These are phyloP conservation scores for Entelurus aequoreus DNA, from an alignment of 2,113 vertebrate genomes.

Conservation along the genomic window DNA sequence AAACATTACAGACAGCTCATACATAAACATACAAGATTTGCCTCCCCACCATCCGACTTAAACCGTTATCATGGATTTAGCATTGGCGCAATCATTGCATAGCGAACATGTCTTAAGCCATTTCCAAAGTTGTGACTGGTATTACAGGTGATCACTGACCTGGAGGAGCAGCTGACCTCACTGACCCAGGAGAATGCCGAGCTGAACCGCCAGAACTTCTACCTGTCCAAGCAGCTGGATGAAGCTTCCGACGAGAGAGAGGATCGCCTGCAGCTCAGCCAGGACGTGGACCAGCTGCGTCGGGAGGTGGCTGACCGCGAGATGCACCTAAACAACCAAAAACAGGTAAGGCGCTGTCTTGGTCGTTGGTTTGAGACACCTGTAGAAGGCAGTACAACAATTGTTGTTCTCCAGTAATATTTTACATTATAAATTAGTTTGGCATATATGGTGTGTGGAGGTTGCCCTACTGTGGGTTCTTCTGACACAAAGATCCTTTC, in stretches of 20 bases:
- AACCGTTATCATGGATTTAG: background rate
- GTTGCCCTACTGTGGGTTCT: too few relatives aligned
- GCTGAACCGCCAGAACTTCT: slow-evolving; percentile 96
- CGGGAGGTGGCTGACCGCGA: slow-evolving; percentile 93
- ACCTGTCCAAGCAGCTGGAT: slow-evolving; percentile 89
- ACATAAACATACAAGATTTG: slow-evolving; percentile 54
- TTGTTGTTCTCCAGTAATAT: background rate
- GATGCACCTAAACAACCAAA: slow-evolving; percentile 98
- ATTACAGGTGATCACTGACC: slow-evolving; percentile 89
- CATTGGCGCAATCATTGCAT: slow-evolving; percentile 8
- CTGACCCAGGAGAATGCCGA: slow-evolving; percentile 93
- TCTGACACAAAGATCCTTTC: too few relatives aligned
- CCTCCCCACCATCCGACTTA: slow-evolving; percentile 21
- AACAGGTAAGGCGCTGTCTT: slow-evolving; percentile 70
- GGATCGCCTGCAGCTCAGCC: slow-evolving; percentile 81
- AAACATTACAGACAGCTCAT: slow-evolving; percentile 40
- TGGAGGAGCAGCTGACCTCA: slow-evolving; percentile 94
- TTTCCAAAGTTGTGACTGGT: background rate
- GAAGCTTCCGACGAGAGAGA: slow-evolving; percentile 86
- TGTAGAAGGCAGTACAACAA: background rate
- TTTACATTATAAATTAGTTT: too few relatives aligned
- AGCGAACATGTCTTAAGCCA: background rate
- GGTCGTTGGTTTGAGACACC: background rate
- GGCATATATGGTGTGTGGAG: too few relatives aligned
- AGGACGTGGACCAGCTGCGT: slow-evolving; percentile 88